These are phyloP conservation scores for Chiridota heheva DNA, from an alignment of 35 echinoderm and acorn worm genomes.

Conservation along the genomic window DNA sequence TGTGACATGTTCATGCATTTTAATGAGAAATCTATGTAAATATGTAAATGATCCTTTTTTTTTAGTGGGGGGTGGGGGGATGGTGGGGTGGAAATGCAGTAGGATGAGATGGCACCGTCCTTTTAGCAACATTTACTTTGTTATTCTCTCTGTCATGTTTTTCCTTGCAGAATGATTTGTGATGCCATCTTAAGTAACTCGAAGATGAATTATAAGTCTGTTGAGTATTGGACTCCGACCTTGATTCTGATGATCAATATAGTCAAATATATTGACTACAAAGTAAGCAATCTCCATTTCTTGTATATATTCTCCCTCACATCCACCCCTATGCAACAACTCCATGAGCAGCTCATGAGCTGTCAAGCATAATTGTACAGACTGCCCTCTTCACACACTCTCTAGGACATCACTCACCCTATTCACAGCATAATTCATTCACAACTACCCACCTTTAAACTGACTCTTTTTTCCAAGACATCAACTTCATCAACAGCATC, in stretches of 20 bases:
- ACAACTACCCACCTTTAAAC: too few species aligned
- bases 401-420: not conserved
- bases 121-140: not conserved
- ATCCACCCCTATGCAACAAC: not conserved
- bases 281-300: conserved; percentile 46
- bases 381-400: not conserved
- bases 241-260: conserved; percentile 82
- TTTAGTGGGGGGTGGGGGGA: not conserved
- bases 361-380: not conserved
- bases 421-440: too few species aligned
- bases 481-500: too few species aligned
- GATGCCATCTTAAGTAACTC: conserved; percentile 65
- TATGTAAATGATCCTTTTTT: not conserved
- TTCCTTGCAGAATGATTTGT: conserved; percentile 71
- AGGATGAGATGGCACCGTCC: not conserved
- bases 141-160: not conserved
- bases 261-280: conserved; percentile 76
- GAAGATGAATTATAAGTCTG: conserved; percentile 60
- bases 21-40: not conserved
- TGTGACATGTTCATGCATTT: not conserved
- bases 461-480: too few species aligned
- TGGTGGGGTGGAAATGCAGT: too few species aligned
- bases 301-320: not conserved
- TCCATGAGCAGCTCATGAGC: not conserved
- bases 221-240: conserved; percentile 71